phyloP scores from a whole-genome alignment of 2,113 vertebrate genomes.

The Otis tarda region DNA sequence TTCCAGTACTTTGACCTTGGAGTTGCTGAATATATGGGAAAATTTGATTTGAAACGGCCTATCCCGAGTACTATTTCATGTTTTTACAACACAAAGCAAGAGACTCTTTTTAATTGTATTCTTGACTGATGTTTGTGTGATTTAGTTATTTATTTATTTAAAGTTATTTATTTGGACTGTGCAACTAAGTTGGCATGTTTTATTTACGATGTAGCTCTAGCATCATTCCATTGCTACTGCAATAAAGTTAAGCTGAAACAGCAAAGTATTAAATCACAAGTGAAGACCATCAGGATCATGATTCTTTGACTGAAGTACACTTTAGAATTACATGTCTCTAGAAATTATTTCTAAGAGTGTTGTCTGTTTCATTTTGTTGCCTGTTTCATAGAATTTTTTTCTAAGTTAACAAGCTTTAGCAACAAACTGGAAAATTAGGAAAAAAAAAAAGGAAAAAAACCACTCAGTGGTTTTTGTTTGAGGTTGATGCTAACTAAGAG shows the following conservation, averaged over 20 bases:
- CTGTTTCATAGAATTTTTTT: neutral
- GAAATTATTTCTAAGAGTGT: neutral
- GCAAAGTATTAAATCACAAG: slow-evolving; percentile 7
- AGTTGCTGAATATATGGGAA: neutral
- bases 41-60: slow-evolving; percentile 24
- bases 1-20: slow-evolving; percentile 16
- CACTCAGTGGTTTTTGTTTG: neutral
- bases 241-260: neutral
- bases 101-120: slow-evolving; percentile 15
- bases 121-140: slow-evolving; percentile 16
- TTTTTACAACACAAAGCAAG: slow-evolving; percentile 17
- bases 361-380: neutral
- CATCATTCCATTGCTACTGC: neutral
- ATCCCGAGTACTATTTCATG: neutral
- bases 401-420: neutral
- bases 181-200: neutral
- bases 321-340: neutral
- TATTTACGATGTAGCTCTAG: slow-evolving; percentile 8
- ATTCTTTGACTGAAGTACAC: neutral
- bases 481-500: neutral
- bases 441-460: neutral
- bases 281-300: neutral
- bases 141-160: slow-evolving; percentile 2
- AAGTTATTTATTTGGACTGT: slow-evolving; percentile 16
- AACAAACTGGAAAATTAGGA: neutral